phyloP scores from a whole-genome alignment of 2,888 invertebrate genomes.

The Oligia fasciuncula region DNA sequence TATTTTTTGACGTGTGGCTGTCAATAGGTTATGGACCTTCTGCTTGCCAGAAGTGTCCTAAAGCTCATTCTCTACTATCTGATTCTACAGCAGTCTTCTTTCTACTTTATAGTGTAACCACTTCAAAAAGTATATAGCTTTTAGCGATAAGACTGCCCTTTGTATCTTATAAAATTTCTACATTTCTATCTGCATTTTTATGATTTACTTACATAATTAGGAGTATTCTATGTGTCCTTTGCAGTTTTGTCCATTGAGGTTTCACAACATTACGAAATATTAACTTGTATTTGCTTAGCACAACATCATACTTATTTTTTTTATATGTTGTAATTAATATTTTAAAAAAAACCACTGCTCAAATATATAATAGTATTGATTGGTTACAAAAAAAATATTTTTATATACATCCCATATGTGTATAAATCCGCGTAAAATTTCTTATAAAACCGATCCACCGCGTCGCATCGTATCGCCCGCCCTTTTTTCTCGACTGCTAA shows the following conservation, averaged over 20 bases:
- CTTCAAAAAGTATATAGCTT: not conserved
- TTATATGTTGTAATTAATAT: not conserved
- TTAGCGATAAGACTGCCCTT: not conserved
- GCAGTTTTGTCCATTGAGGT: not conserved
- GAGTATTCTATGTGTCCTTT: not conserved
- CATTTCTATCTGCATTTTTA: not conserved
- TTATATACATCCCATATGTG: too few relatives aligned
- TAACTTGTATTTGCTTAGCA: not conserved
- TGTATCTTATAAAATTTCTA: not conserved
- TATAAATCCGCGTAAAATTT: not conserved
- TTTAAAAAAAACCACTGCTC: not conserved
- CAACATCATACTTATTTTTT: not conserved
- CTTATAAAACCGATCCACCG: not conserved
- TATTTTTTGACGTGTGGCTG: too few relatives aligned
- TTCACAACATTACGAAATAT: conserved; percentile 24
- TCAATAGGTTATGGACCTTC: not conserved
- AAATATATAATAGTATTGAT: conserved; percentile 10
- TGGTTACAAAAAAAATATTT: not conserved
- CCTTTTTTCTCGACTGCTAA: not conserved
- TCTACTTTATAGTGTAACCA: not conserved
- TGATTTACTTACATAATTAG: not conserved
- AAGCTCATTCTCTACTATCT: too few relatives aligned
- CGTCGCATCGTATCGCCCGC: not conserved
- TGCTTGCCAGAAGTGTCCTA: not conserved
- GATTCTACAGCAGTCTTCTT: too few relatives aligned